These are phyloP conservation scores for Melanotaenia pygmaea DNA, from an alignment of 2,797 vertebrate genomes.

Conservation along the genomic window DNA sequence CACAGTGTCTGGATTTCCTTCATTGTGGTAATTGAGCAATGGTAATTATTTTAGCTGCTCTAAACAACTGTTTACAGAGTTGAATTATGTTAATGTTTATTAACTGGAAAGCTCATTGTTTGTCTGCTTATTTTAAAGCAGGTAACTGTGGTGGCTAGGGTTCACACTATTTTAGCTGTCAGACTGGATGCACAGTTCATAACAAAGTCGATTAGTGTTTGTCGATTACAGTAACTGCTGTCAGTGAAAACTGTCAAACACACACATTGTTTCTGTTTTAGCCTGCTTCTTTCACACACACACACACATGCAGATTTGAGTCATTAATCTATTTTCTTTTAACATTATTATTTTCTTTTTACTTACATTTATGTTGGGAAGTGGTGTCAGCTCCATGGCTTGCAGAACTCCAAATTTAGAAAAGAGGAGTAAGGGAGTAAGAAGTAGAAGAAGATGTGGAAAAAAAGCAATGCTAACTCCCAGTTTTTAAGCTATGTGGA, in stretches of 20 bases:
- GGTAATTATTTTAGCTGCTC: constrained; percentile 19
- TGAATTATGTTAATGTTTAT: not conserved
- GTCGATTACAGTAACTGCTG: constrained; percentile 13
- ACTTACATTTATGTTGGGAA: no score
- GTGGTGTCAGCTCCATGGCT: not conserved
- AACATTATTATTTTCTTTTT: no score
- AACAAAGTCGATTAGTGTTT: constrained; percentile 44
- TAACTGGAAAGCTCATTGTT: not conserved
- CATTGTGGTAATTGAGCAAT: constrained; percentile 8
- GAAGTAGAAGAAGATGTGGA: not conserved
- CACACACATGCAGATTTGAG: constrained; percentile 8
- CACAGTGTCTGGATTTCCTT: constrained; percentile 3
- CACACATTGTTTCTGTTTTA: not conserved
- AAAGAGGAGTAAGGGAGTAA: not conserved
- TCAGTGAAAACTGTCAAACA: constrained; percentile 12
- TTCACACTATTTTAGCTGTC: constrained; percentile 44
- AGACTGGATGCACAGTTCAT: constrained; percentile 42
- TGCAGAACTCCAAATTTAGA: not conserved
- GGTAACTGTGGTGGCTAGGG: constrained; percentile 28
- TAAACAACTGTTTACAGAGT: constrained; percentile 6
- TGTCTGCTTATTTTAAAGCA: not conserved
- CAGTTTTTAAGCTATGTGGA: no score
- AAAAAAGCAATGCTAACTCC: not conserved
- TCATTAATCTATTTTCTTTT: constrained; percentile 1
- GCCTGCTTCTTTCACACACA: not conserved